Evolutionary conservation across 2,888 invertebrate species (phyloP), one percentile per base, ranked within the genome.

Genomic region (Chalcosyrphus nemorum): DNA sequence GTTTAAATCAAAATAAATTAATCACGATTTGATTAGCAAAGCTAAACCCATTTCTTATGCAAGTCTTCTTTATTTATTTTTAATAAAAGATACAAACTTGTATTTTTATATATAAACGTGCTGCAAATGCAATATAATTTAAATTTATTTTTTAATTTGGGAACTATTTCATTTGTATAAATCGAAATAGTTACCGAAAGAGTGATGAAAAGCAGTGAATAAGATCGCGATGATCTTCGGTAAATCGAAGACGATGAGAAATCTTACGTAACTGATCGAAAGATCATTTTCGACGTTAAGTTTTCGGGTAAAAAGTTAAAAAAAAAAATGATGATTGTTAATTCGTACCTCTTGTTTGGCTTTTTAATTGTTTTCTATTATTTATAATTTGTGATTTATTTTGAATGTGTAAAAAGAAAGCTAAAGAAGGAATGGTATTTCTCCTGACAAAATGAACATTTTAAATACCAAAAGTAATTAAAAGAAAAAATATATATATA

Each of bases 201-300:
- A 61, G 7, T 52, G 47, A 27, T 19, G 35, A 11, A 13, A 70
- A 19, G 24, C 9, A 41, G 19, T 1, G 19, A 19, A 38, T 6
- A 57, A 54, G 17, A 52, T 1, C 19, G 11, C 27, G 17, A n/a
- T n/a, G n/a, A n/a, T 61, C 59, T 61, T 82, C 52, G 6, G 15
- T 19, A 4, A 61, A 27, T 13, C 5, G 43, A 70, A 61, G 52
- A 52, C 11, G 47, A 59, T 38, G 81, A 86, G 78, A 76, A 63
- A 68, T 45, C 72, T 86, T 75, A 41, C 86, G 72, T 82, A 61
- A 86, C 27, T 86, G 86, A 86, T 80, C 47, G 29, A 35, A 13
- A 52, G 29, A 80, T 82, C 78, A 86, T 41, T 86, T 85, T 72
- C 47, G 5, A 81, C 78, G 86, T 66, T 54, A 86, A 86, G 86